Conservation (phyloP, 2,888 invertebrate genomes). For the Cremastobaeus sp. region DNA sequence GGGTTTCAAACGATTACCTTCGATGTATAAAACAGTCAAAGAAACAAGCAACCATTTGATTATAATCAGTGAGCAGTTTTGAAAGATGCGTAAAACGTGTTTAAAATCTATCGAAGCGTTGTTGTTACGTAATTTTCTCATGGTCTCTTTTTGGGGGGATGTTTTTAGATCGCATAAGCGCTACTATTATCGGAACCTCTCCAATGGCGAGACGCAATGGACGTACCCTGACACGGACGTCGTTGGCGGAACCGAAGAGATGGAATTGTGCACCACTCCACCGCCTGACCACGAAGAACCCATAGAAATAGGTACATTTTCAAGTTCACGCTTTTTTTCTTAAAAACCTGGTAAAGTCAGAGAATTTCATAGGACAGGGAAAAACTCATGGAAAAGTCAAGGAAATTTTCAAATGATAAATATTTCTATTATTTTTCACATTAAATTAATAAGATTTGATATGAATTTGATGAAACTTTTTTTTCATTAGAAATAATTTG, state of each 20-base stretch:
- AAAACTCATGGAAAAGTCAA: too few species aligned
- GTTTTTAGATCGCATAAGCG: slow-evolving; percentile 82
- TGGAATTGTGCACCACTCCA: slow-evolving; percentile 82
- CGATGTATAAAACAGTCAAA: slow-evolving; percentile 58
- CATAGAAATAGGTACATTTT: slow-evolving; percentile 65
- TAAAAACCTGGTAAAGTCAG: too few species aligned
- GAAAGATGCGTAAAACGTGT: slow-evolving; percentile 46
- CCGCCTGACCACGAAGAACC: slow-evolving; percentile 78
- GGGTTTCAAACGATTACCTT: slow-evolving; percentile 66
- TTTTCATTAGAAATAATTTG: too few species aligned
- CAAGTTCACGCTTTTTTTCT: background rate
- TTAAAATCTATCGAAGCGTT: slow-evolving; percentile 43
- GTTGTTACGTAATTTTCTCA: slow-evolving; percentile 55
- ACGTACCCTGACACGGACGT: slow-evolving; percentile 81
- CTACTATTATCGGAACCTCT: slow-evolving; percentile 83
- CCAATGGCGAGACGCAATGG: slow-evolving; percentile 83
- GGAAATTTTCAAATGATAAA: too few species aligned
- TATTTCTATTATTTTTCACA: too few species aligned
- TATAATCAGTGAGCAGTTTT: slow-evolving; percentile 35
- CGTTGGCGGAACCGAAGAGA: slow-evolving; percentile 80
- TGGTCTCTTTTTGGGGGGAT: slow-evolving; percentile 66
- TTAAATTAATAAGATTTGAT: too few species aligned
- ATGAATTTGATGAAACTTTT: too few species aligned
- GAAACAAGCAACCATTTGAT: slow-evolving; percentile 42
- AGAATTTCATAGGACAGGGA: too few species aligned